Conservation (phyloP, 1,140 invertebrate genomes). For the Scaptomyza pallida region DNA sequence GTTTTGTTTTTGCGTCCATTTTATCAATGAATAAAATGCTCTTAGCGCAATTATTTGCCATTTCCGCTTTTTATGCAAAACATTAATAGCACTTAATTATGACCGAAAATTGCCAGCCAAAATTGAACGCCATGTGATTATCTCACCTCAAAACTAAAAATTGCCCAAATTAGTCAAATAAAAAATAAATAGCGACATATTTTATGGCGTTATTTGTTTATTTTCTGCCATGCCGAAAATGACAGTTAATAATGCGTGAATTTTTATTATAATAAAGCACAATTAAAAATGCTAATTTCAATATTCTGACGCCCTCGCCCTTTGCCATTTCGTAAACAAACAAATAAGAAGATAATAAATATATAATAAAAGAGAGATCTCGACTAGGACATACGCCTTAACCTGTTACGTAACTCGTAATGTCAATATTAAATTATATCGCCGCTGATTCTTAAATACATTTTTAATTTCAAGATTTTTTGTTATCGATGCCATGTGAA, state of each 20-base stretch:
- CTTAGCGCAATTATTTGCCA: slow-evolving; percentile 54
- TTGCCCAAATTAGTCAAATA: slow-evolving; percentile 8
- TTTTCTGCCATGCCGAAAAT: slow-evolving; percentile 7
- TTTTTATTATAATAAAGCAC: slow-evolving; percentile 43
- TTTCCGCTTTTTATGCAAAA: slow-evolving; percentile 77
- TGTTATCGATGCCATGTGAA: too few relatives aligned
- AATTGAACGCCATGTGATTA: slow-evolving; percentile 48
- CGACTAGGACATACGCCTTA: too few relatives aligned
- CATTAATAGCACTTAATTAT: slow-evolving; percentile 77
- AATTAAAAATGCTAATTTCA: slow-evolving; percentile 63
- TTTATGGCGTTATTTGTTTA: slow-evolving; percentile 12
- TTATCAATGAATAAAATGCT: slow-evolving; percentile 47
- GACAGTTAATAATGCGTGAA: slow-evolving; percentile 35
- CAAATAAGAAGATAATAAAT: too few relatives aligned
- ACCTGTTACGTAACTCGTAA: too few relatives aligned
- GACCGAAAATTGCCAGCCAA: slow-evolving; percentile 50
- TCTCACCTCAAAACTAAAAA: slow-evolving; percentile 55
- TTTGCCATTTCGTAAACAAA: too few relatives aligned
- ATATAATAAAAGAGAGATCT: too few relatives aligned
- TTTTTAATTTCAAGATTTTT: too few relatives aligned
- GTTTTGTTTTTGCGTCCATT: slow-evolving; percentile 17
- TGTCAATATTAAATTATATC: too few relatives aligned
- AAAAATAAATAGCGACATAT: slow-evolving; percentile 24
- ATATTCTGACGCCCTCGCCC: slow-evolving; percentile 32
- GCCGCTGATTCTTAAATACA: too few relatives aligned